Evolutionary conservation across 1,140 invertebrate species (phyloP).

Genomic region (Augochlora pura): DNA sequence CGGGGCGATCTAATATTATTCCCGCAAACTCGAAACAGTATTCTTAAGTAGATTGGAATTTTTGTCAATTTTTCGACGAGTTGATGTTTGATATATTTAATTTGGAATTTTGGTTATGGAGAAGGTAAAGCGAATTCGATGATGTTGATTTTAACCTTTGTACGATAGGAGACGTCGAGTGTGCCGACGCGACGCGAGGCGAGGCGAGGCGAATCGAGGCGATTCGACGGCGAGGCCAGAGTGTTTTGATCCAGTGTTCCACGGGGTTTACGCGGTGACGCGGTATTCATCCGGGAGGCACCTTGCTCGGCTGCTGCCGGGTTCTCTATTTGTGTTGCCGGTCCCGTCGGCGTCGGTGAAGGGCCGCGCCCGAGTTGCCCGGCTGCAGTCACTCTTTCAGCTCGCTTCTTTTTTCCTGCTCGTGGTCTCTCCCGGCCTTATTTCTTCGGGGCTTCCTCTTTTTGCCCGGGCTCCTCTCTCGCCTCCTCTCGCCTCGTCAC

Average conservation of each 20-base stretch:
- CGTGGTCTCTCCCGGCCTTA: slow-evolving; percentile 41
- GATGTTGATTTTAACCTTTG: too few species aligned
- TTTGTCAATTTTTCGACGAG: too few species aligned
- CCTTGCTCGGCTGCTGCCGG: slow-evolving; percentile 31
- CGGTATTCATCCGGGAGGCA: slow-evolving; percentile 37
- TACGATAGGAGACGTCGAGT: too few species aligned
- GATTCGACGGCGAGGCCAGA: too few species aligned
- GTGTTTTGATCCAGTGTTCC: neutral
- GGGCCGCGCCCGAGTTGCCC: slow-evolving; percentile 50
- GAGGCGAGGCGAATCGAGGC: too few species aligned
- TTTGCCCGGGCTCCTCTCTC: slow-evolving; percentile 37
- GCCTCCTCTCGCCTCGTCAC: slow-evolving; percentile 58
- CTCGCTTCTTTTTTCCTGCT: slow-evolving; percentile 24
- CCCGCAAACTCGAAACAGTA: too few species aligned
- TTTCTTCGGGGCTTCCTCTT: slow-evolving; percentile 59
- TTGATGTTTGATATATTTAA: too few species aligned
- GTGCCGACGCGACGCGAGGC: too few species aligned
- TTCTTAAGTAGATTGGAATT: too few species aligned
- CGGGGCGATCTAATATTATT: too few species aligned
- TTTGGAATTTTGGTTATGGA: too few species aligned
- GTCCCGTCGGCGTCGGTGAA: slow-evolving; percentile 51
- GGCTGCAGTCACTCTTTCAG: slow-evolving; percentile 50
- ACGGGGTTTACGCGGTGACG: slow-evolving; percentile 19
- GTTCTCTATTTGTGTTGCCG: slow-evolving; percentile 50
- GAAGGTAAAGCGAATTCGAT: too few species aligned